Conservation (phyloP, 2,797 vertebrate genomes). For the Acanthurus tractus region DNA sequence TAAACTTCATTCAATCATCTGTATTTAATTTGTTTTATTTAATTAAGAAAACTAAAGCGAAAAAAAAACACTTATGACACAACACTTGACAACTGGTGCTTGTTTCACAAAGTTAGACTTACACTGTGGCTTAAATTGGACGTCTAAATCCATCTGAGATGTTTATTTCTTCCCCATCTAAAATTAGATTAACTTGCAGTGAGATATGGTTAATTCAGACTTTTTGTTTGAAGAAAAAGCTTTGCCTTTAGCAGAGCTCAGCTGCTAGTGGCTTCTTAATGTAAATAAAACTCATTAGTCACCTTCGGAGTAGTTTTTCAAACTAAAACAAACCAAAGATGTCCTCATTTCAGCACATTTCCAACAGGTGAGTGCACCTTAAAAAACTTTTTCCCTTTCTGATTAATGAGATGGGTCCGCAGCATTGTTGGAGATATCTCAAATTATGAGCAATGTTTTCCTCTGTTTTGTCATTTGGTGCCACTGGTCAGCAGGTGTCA, state of each 20-base stretch:
- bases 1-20: background rate
- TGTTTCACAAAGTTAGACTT: background rate
- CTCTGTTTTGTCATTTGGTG: constrained; percentile 1
- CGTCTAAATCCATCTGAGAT: background rate
- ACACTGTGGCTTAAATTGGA: background rate
- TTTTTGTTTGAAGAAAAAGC: constrained; percentile 12
- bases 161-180: background rate
- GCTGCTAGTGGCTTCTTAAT: constrained; percentile 5
- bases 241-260: background rate
- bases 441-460: constrained; percentile 10
- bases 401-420: background rate
- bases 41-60: background rate
- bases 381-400: background rate
- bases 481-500: constrained; percentile 16
- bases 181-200: background rate
- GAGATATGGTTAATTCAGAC: background rate
- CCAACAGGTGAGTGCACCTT: background rate
- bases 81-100: background rate
- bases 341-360: background rate
- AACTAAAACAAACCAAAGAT: background rate
- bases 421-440: background rate
- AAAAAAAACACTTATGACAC: background rate
- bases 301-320: background rate
- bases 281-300: constrained; percentile 1
- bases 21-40: background rate